Base-by-base conservation (phyloP, 2,113 vertebrate species). In the Speoplatyrhinus poulsoni region DNA sequence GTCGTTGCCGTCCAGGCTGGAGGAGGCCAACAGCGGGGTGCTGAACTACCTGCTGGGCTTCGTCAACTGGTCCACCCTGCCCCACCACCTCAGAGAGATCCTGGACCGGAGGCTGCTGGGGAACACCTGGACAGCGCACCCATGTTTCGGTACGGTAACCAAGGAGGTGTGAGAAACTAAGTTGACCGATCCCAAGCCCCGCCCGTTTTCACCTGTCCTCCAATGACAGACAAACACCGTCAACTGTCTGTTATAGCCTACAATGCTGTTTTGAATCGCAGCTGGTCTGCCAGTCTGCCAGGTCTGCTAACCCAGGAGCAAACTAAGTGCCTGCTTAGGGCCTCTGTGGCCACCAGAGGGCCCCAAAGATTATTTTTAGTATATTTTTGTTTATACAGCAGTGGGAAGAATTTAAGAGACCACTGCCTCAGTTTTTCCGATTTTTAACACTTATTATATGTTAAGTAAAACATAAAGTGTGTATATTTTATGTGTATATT, bases 31-130 rank as follows among this genome's bases (percentile, higher is more conserved):
- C 16, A 73, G 89, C 11, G 85, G 86, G 0, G 77, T 81, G 36
- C 72, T 96, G 70, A 93, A 94, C 84, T 94, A 94, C 76, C 89
- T 93, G 69, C 90, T 97, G 69, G 92, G 95, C 81, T 95, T 95
- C 76, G 88, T 94, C 67, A 94, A 97, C 83, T 96, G 95, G 95
- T 94, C 90, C 16, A 90, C 81, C 73, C 84, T 96, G 79, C 73
- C 92, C 4, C 56, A 56, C 11, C 1, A 57, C 70, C 46, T 93
- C 65, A 92, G 91, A 75, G 77, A 75, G 13, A 81, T 91, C 62
- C 88, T 96, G 62, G 88, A 87, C 67, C 78, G 33, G 57, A 90
- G 90, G 60, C 86, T 70, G 59, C 71, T 79, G 36, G 81, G 77
- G 17, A 87, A 83, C 46, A 90, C 87, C 9, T 93, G 91, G 92